Evolutionary conservation across 2,888 invertebrate species (phyloP).

Genomic region (Oxyscelio sp.): DNA sequence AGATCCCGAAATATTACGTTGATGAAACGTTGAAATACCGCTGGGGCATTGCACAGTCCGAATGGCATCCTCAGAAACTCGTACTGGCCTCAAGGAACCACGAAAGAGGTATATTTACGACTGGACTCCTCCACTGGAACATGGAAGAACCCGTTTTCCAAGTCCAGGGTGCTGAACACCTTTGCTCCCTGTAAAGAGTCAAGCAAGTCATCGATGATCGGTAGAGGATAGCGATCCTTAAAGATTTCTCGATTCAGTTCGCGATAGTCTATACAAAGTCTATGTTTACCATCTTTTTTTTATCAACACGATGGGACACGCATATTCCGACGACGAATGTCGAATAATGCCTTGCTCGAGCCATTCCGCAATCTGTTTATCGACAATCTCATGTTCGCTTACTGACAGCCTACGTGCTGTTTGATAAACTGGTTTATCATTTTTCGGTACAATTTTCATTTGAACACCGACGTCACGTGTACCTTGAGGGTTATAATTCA

Average conservation of each 20-base stretch:
- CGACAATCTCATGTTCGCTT: conserved; percentile 55
- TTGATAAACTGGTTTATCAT: conserved; percentile 72
- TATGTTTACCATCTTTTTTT: not conserved
- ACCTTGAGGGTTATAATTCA: conserved; percentile 4
- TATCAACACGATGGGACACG: not conserved
- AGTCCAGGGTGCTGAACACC: too few relatives aligned
- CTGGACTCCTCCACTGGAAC: conserved; percentile 76
- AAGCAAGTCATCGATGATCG: conserved; percentile 20
- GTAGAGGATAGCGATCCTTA: conserved; percentile 62
- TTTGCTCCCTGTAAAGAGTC: too few relatives aligned
- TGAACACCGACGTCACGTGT: conserved; percentile 20
- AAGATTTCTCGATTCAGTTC: conserved; percentile 54
- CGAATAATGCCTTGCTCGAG: conserved; percentile 66
- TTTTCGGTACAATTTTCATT: conserved; percentile 59
- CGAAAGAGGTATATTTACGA: conserved; percentile 79
- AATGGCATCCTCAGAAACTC: too few relatives aligned
- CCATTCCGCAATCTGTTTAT: conserved; percentile 76
- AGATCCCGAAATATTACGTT: too few relatives aligned
- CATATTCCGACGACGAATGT: conserved; percentile 3
- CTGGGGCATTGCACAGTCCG: too few relatives aligned
- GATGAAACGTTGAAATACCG: too few relatives aligned
- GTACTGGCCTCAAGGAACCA: conserved; percentile 74
- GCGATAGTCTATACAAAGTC: not conserved
- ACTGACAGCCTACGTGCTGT: conserved; percentile 66
- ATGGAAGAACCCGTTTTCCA: too few relatives aligned